phyloP scores from a whole-genome alignment of 2,113 vertebrate genomes.

The Tragelaphus strepsiceros region DNA sequence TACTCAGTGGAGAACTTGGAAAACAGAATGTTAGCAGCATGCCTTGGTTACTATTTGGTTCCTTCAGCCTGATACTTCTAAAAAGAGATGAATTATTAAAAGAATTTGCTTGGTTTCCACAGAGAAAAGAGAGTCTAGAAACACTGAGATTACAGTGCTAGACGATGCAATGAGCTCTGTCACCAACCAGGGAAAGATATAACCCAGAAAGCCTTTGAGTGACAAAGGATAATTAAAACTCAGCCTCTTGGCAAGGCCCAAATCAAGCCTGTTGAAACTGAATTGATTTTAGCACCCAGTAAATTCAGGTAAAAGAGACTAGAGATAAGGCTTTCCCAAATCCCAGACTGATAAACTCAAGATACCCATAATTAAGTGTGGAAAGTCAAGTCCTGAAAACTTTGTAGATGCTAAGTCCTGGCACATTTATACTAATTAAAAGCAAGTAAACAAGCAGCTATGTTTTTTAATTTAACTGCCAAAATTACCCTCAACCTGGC shows the following conservation, averaged over 20 bases:
- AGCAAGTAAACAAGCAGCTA: background rate
- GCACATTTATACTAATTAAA: background rate
- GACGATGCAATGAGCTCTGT: background rate
- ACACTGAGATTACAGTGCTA: background rate
- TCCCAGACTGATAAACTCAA: background rate
- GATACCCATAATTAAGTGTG: background rate
- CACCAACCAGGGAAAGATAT: background rate
- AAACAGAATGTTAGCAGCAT: background rate
- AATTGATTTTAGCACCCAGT: background rate
- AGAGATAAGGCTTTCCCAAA: background rate
- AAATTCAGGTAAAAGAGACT: background rate
- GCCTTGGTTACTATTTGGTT: background rate
- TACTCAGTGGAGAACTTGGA: background rate
- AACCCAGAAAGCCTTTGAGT: background rate
- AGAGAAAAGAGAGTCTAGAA: background rate
- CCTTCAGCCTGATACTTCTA: background rate
- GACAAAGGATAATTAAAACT: slow-evolving; percentile 9
- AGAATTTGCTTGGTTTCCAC: background rate
- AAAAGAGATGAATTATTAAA: background rate
- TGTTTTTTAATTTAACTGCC: background rate
- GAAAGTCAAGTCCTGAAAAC: background rate
- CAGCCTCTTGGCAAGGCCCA: background rate
- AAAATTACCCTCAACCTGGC: background rate
- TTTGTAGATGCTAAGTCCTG: background rate
- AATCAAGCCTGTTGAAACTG: background rate